These are phyloP conservation scores for Tachysurus fulvidraco DNA, from an alignment of 2,113 vertebrate species.

Conservation along the genomic window DNA sequence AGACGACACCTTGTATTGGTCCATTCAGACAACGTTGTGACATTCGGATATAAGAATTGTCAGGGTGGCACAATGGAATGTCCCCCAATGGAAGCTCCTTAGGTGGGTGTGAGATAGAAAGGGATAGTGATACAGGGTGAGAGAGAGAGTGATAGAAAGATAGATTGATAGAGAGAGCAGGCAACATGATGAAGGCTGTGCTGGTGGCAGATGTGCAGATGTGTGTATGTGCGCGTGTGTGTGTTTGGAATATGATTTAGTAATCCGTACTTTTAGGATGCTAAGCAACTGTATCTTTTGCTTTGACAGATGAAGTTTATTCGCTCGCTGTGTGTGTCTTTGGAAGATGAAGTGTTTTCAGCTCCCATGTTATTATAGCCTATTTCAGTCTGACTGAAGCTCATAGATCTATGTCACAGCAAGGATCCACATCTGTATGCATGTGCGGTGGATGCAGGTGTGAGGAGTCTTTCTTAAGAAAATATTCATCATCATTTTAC, in stretches of 20 bases:
- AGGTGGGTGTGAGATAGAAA: not conserved
- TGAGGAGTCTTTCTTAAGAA: constrained; percentile 36
- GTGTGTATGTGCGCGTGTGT: constrained; percentile 17
- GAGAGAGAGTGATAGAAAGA: not conserved
- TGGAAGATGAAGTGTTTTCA: constrained; percentile 52
- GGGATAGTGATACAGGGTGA: not conserved
- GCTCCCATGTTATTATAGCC: constrained; percentile 51
- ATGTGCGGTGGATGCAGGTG: constrained; percentile 40
- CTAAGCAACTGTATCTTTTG: constrained; percentile 40
- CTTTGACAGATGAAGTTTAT: constrained; percentile 48
- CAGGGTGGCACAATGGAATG: not conserved
- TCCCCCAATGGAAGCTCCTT: not conserved
- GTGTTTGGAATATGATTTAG: constrained; percentile 34
- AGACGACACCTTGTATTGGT: not conserved
- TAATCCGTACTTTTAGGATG: constrained; percentile 49
- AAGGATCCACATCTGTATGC: constrained; percentile 41
- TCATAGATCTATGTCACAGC: constrained; percentile 52
- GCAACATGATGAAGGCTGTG: not conserved
- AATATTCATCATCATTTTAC: constrained; percentile 14
- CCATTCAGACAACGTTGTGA: not conserved
- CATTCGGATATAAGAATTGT: not conserved
- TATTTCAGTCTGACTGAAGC: constrained; percentile 53
- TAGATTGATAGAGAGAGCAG: not conserved
- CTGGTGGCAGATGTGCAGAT: constrained; percentile 8
- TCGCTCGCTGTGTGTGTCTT: constrained; percentile 37